Evolutionary conservation across 2,888 invertebrate species (phyloP), one percentile per base, ranked within the genome.

Genomic region (Drosophila macrothrix): DNA sequence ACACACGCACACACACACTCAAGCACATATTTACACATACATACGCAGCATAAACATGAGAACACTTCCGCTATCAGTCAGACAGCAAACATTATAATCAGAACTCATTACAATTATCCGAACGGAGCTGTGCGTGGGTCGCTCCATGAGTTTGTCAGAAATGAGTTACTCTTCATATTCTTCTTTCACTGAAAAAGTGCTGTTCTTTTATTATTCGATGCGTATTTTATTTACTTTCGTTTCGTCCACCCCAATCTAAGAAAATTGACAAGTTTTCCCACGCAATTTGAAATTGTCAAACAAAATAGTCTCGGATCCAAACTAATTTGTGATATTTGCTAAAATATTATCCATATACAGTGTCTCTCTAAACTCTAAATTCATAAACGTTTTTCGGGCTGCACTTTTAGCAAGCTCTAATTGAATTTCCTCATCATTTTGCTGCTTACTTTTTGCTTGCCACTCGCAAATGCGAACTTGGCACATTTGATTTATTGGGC

Each of bases 21-120:
- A 43, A 12, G 6, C 14, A 46, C 46, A 14, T 14, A 43, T 22
- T 43, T 22, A 14, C 43, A 22, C 6, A 12, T 33, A 33, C 12
- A 3, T 1, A 22, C n/a, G 22, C 43, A 25, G 46, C 70, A 67
- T 66, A 68, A 58, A 67, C 53, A 19, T 64, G 56, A 60, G 60
- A 65, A 78, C 60, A 77, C 68, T 78, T 78, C 78, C 78, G 78
- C 80, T 78, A 78, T 78, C 78, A 81, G 65, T 59, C 78, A 68
- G 81, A 63, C 66, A 46, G 65, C 73, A 73, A 80, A 80, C 82
- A 80, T 55, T 75, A 72, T 67, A 82, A 80, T 80, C 83, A 69
- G 70, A 65, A 65, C 69, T 76, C 76, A 80, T 82, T 82, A 80
- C 82, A 75, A 63, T 50, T 70, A 68, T 29, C 49, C 70, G 41